Conservation (phyloP, 2,113 vertebrate genomes). For the Sphyrna mokarran region DNA sequence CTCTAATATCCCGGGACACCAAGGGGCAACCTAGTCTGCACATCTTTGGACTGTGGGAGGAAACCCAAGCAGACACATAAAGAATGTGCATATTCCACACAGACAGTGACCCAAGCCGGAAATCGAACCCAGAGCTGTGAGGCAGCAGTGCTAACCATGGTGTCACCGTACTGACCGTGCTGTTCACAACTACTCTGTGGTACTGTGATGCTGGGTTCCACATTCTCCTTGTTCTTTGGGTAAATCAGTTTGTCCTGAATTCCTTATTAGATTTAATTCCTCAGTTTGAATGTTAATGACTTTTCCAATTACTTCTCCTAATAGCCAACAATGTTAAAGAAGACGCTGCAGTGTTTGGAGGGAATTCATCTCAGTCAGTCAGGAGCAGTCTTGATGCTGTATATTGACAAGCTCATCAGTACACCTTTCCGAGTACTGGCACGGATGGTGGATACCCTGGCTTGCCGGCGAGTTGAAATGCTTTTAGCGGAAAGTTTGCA, state of each 20-base stretch:
- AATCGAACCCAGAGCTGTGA: too few relatives aligned
- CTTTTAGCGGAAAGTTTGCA: conserved; percentile 85
- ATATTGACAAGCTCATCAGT: conserved; percentile 82
- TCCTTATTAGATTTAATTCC: neutral
- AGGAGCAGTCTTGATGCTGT: conserved; percentile 81
- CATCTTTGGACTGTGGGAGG: too few relatives aligned
- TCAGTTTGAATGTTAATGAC: neutral
- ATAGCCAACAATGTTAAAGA: conserved; percentile 84
- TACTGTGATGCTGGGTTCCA: neutral
- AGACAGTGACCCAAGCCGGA: too few relatives aligned
- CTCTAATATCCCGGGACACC: too few relatives aligned
- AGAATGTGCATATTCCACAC: too few relatives aligned
- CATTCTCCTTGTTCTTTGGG: neutral
- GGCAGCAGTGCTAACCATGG: too few relatives aligned
- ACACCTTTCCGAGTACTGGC: conserved; percentile 89
- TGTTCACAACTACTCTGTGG: neutral
- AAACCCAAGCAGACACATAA: too few relatives aligned
- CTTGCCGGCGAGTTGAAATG: conserved; percentile 94
- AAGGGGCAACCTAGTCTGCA: too few relatives aligned
- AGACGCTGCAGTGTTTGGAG: conserved; percentile 87
- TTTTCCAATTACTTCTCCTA: neutral
- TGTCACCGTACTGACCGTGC: neutral
- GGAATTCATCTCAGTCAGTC: conserved; percentile 98
- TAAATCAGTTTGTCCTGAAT: neutral
- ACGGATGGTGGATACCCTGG: conserved; percentile 89